Evolutionary conservation across 2,888 invertebrate genomes (phyloP), one percentile per base, ranked within the genome.

Genomic region (Apocheima hispidaria): DNA sequence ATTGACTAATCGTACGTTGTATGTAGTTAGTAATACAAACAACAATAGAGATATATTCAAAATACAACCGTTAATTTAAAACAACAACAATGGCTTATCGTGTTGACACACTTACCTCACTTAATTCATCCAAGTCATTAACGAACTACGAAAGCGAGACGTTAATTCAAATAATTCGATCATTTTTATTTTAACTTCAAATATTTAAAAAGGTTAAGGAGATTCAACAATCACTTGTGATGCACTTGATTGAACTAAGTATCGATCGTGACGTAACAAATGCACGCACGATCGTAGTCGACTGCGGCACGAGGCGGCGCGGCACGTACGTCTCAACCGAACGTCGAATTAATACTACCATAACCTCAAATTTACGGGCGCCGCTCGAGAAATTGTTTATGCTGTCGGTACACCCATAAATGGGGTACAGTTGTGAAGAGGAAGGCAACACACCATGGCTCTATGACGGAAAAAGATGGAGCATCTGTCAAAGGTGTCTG

Each of bases 361-460:
- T 91, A 90, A 92, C 92, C 90, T 92, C 84, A 90, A 91, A 91
- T 84, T 86, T 89, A 88, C 86, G 87, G 88, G 85, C 84, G 84
- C 84, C 76, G 86, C 77, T 83, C 81, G 83, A 84, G 86, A 86
- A 83, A 89, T 87, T 88, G 87, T 91, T 89, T 88, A 86, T 89
- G 84, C 87, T 83, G 83, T 82, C 85, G 80, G 86, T 82, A 82
- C 82, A 78, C 75, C 77, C 79, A 83, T 84, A 84, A 86, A 87
- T 90, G 82, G 89, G 89, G 88, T 88, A 84, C 85, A 81, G 79
- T 74, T 79, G 78, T 74, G 81, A 86, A 77, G 63, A 80, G 79
- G 82, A 86, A 68, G 69, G 82, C 74, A 70, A 83, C 83, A 85
- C 60, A 33, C 63, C 57, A 59, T 59, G 38, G 40, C 66, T 63